Evolutionary conservation across 2,113 vertebrate genomes (phyloP).

Genomic region (Macquaria australasica): DNA sequence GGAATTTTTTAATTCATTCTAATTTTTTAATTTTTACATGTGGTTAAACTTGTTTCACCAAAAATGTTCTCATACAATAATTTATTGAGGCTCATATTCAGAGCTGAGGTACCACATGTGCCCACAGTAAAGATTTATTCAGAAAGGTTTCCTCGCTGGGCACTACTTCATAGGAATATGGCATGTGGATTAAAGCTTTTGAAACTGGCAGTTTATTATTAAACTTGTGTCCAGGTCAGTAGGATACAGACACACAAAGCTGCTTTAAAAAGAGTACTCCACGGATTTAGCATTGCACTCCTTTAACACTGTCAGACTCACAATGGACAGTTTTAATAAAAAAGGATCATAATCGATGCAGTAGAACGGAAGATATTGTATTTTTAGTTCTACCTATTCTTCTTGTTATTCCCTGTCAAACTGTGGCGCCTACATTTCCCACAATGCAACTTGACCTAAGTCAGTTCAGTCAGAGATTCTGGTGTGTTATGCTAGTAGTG

Average conservation of each 20-base stretch:
- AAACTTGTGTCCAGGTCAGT: background rate
- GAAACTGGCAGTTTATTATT: background rate
- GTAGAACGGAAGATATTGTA: background rate
- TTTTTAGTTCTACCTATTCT: background rate
- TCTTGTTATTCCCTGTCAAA: background rate
- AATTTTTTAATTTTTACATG: no score
- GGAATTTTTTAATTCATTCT: constrained; percentile 7
- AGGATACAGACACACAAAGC: background rate
- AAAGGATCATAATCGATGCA: background rate
- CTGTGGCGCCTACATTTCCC: background rate
- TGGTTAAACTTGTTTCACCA: background rate
- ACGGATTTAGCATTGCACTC: no score
- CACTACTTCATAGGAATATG: background rate
- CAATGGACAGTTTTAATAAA: background rate
- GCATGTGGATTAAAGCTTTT: background rate
- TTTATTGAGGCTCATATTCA: background rate
- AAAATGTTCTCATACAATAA: background rate
- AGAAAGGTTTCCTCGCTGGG: background rate
- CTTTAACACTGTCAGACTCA: background rate
- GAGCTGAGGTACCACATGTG: background rate
- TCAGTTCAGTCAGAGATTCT: background rate
- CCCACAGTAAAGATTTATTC: background rate
- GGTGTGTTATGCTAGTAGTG: background rate
- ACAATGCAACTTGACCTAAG: background rate
- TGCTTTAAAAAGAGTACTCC: no score